Percentiles rank a stretch among this genome's conserved stretches.
phyloP scores from a whole-genome alignment of 1,140 invertebrate genomes.

The Drosophila equinoxialis region DNA sequence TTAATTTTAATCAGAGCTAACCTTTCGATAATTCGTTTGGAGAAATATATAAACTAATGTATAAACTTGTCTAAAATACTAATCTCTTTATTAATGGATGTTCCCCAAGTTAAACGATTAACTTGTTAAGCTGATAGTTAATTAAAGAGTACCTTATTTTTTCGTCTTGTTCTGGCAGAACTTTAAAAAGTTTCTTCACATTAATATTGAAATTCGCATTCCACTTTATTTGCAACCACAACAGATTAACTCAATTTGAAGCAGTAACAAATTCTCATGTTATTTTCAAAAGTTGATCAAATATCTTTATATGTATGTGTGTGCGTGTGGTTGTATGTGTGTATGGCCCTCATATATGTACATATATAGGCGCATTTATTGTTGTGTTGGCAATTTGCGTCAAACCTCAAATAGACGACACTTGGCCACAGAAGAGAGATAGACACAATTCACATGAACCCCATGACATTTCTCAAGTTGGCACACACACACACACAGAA shows the following conservation, averaged over 20 bases:
- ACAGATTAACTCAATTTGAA: constrained; percentile 39
- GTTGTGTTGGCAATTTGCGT: constrained; percentile 65
- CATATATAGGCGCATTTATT: constrained; percentile 26
- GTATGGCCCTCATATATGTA: neutral
- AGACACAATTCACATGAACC: constrained; percentile 61
- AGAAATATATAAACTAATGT: too few species aligned
- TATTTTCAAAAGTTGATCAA: constrained; percentile 25
- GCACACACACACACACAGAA: constrained; percentile 17
- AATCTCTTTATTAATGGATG: too few species aligned
- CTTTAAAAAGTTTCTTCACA: neutral
- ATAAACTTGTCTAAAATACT: too few species aligned
- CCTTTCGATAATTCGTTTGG: too few species aligned
- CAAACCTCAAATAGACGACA: constrained; percentile 61
- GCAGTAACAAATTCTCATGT: constrained; percentile 12
- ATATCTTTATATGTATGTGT: neutral
- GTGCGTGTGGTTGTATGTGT: neutral
- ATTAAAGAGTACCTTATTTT: neutral
- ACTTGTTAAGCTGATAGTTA: neutral
- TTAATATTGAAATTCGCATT: constrained; percentile 4
- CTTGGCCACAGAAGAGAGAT: constrained; percentile 20
- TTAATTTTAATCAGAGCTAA: too few species aligned
- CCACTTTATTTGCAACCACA: constrained; percentile 24
- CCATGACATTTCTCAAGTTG: constrained; percentile 66
- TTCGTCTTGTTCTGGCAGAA: neutral
- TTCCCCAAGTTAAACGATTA: too few species aligned